phyloP scores from a whole-genome alignment of 2,797 vertebrate genomes.

The Sciurus carolinensis region DNA sequence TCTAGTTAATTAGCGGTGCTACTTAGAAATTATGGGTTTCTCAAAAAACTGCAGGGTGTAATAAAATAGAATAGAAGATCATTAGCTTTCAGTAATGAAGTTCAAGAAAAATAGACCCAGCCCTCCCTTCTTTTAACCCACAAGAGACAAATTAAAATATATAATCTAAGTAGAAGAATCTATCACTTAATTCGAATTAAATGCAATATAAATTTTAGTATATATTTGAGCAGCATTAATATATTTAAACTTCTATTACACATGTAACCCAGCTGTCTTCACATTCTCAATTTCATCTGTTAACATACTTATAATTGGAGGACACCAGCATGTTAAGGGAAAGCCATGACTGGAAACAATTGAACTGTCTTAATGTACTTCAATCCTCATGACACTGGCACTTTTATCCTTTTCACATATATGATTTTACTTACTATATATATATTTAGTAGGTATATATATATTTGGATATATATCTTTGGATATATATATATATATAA shows the following conservation, averaged over 20 bases:
- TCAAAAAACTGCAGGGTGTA: constrained; percentile 85
- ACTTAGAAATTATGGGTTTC: constrained; percentile 86
- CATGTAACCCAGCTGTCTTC: neutral
- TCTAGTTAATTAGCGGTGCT: constrained; percentile 84
- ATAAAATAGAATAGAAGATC: constrained; percentile 82
- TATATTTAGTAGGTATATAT: neutral
- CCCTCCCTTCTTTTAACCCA: constrained; percentile 50
- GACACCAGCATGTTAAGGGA: neutral
- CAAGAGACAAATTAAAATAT: constrained; percentile 66
- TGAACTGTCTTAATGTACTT: neutral
- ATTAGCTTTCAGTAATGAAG: constrained; percentile 80
- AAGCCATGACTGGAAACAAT: constrained; percentile 33
- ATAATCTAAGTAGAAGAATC: constrained; percentile 22
- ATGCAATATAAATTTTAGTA: neutral
- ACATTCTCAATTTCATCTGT: neutral
- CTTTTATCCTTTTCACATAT: neutral
- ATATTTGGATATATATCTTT: neutral
- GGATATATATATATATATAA: neutral
- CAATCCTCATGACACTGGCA: neutral
- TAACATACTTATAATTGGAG: neutral
- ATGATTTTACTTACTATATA: neutral
- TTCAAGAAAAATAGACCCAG: constrained; percentile 74
- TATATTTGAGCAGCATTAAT: neutral
- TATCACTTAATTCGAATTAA: constrained; percentile 10
- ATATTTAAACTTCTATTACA: constrained; percentile 4